Evolutionary conservation across 2,888 invertebrate genomes (phyloP).

Genomic region (Amblyjoppa proteus): DNA sequence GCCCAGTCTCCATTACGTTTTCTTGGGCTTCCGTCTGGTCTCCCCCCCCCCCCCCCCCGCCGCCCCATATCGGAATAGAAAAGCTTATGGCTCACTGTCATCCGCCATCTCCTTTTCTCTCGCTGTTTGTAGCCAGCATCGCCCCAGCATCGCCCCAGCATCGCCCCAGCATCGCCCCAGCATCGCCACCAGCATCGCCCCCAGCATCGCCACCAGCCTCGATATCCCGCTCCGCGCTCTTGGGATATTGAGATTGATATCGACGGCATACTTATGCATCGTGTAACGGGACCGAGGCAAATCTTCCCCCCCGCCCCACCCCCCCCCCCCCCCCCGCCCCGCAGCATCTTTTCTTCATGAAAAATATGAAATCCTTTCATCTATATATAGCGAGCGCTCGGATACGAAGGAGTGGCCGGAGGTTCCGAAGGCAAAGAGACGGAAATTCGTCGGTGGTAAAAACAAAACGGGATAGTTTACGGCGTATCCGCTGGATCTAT

Average conservation of each 20-base stretch:
- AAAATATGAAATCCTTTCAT: constrained; percentile 64
- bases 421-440: constrained; percentile 21
- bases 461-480: constrained; percentile 41
- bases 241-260: constrained; percentile 68
- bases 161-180: constrained; percentile 4
- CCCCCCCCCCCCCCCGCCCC: not conserved
- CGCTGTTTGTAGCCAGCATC: constrained; percentile 11
- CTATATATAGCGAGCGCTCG: not conserved
- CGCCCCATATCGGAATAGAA: constrained; percentile 57
- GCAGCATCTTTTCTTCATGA: constrained; percentile 43
- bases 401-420: constrained; percentile 25
- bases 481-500: constrained; percentile 25
- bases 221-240: constrained; percentile 37
- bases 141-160: too few species aligned
- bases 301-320: not conserved
- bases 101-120: not conserved
- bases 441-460: constrained; percentile 7
- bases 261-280: constrained; percentile 67
- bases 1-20: constrained; percentile 57
- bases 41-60: too few species aligned
- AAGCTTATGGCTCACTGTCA: constrained; percentile 53
- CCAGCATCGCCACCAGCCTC: not conserved
- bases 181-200: not conserved
- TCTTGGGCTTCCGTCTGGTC: constrained; percentile 48
- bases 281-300: constrained; percentile 36